Evolutionary conservation across 2,888 invertebrate genomes (phyloP).

Genomic region (Cerastoderma edule): DNA sequence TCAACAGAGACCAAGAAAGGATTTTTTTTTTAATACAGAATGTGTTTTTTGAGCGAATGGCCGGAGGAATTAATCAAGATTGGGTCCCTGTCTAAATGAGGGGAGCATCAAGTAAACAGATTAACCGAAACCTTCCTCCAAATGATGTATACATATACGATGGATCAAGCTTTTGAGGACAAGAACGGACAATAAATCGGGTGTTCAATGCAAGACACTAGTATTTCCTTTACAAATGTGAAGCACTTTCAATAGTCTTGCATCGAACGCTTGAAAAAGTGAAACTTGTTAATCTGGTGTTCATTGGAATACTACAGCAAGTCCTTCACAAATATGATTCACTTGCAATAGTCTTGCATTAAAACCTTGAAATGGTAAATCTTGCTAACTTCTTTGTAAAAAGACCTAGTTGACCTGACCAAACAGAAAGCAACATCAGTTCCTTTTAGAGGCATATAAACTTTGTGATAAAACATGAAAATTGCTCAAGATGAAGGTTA

Average conservation of each 20-base stretch:
- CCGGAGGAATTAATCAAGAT: conserved; percentile 45
- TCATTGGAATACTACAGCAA: neutral
- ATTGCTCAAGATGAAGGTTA: too few relatives aligned
- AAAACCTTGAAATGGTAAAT: too few relatives aligned
- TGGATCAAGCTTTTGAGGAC: neutral
- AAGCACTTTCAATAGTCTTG: neutral
- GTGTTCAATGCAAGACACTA: neutral
- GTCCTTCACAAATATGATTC: too few relatives aligned
- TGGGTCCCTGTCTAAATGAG: conserved; percentile 30
- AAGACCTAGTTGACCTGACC: too few relatives aligned
- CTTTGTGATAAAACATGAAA: too few relatives aligned
- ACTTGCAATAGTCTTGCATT: too few relatives aligned
- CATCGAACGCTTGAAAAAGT: neutral
- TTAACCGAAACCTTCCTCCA: conserved; percentile 1
- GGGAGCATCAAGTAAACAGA: conserved; percentile 37
- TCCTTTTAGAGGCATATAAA: too few relatives aligned
- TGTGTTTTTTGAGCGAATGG: conserved; percentile 26
- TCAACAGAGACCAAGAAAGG: conserved; percentile 31
- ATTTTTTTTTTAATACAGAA: conserved; percentile 30
- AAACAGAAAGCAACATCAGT: too few relatives aligned
- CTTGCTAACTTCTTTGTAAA: too few relatives aligned
- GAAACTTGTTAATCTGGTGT: neutral
- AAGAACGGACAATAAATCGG: neutral
- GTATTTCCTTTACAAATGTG: too few relatives aligned
- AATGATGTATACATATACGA: neutral